Evolutionary conservation across 2,113 vertebrate species (phyloP).

Genomic region (Pseudorhombus dupliciocellatus): DNA sequence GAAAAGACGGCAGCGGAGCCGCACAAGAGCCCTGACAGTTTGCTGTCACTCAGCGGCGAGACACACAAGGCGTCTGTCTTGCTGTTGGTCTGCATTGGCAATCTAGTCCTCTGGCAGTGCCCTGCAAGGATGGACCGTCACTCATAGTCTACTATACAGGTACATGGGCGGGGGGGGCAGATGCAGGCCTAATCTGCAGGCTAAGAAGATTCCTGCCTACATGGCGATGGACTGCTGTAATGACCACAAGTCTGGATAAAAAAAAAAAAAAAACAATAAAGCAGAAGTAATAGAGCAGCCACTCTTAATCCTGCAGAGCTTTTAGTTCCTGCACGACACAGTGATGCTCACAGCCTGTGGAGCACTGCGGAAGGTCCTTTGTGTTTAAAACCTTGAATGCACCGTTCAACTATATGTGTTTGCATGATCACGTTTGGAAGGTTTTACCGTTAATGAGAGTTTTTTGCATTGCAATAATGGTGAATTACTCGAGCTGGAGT

Average conservation of each 20-base stretch:
- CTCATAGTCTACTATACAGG: slow-evolving; percentile 41
- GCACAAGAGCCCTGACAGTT: slow-evolving; percentile 67
- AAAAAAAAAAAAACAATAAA: slow-evolving; percentile 28
- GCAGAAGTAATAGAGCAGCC: slow-evolving; percentile 38
- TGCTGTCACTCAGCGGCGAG: slow-evolving; percentile 67
- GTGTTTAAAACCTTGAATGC: not conserved
- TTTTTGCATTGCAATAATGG: too few relatives aligned
- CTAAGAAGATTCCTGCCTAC: slow-evolving; percentile 60
- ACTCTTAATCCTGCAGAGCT: slow-evolving; percentile 62
- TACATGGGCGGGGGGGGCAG: slow-evolving; percentile 9
- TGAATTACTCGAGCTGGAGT: too few relatives aligned
- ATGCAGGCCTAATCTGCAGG: slow-evolving; percentile 52
- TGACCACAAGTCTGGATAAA: slow-evolving; percentile 59
- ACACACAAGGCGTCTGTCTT: slow-evolving; percentile 65
- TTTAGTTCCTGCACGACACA: slow-evolving; percentile 37
- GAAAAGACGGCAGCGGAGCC: slow-evolving; percentile 62
- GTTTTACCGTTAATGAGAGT: too few relatives aligned
- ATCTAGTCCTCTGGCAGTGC: slow-evolving; percentile 56
- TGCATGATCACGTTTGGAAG: too few relatives aligned
- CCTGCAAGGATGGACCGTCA: slow-evolving; percentile 58
- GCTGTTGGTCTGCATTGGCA: slow-evolving; percentile 64
- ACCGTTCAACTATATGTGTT: too few relatives aligned
- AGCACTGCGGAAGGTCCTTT: slow-evolving; percentile 4
- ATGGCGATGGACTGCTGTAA: slow-evolving; percentile 53
- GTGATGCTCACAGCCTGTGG: slow-evolving; percentile 15